Conservation (phyloP, 1,140 invertebrate species). For the Drosophila gunungcola region DNA sequence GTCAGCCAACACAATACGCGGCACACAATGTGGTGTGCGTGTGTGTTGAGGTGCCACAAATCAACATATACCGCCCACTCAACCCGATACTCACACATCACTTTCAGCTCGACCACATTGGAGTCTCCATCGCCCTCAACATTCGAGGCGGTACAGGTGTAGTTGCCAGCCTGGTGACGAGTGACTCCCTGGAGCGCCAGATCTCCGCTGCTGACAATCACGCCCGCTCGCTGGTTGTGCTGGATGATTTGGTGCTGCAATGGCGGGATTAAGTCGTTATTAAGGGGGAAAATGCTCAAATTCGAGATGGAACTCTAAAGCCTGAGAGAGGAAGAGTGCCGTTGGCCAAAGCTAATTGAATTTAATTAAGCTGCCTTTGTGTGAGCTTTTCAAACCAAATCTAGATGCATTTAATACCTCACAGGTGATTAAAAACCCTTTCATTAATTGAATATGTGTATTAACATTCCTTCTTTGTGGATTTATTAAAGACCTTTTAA, state of each 20-base stretch:
- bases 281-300: background rate
- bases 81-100: conserved; percentile 93
- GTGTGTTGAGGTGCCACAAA: conserved; percentile 9
- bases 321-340: background rate
- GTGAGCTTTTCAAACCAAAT: no score
- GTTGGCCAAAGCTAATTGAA: background rate
- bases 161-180: conserved; percentile 92
- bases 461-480: no score
- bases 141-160: conserved; percentile 94
- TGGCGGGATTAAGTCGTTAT: conserved; percentile 23
- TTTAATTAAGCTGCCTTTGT: background rate
- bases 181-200: conserved; percentile 92
- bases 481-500: no score
- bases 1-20: conserved; percentile 8
- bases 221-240: conserved; percentile 91
- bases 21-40: conserved; percentile 2
- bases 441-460: no score
- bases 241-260: conserved; percentile 91
- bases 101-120: conserved; percentile 91
- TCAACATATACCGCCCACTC: conserved; percentile 15
- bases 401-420: background rate
- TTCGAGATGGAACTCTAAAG: no score
- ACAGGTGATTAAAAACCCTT: background rate
- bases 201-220: conserved; percentile 93
- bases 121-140: conserved; percentile 94